These are phyloP conservation scores for Eudyptes chrysolophus DNA, from an alignment of 2,113 vertebrate genomes.

Conservation along the genomic window DNA sequence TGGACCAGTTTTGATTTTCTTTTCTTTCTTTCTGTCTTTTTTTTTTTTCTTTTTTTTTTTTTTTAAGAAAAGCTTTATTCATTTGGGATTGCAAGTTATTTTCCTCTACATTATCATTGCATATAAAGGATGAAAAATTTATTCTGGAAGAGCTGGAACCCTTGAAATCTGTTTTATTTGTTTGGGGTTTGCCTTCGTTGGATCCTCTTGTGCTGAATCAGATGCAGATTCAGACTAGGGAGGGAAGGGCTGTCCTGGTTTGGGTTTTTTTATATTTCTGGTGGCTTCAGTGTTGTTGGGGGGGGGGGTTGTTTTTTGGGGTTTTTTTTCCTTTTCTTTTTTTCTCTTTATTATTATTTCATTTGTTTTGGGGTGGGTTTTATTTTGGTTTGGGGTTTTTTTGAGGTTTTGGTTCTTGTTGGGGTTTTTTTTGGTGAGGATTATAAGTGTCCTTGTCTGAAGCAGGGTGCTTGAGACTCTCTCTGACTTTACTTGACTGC, in stretches of 20 bases:
- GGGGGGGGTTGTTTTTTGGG: fast-evolving
- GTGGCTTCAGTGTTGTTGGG: neutral
- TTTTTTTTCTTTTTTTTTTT: neutral
- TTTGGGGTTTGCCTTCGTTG: neutral
- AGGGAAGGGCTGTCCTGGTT: fast-evolving
- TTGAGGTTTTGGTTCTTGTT: neutral
- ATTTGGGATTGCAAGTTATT: neutral
- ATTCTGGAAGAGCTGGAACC: neutral
- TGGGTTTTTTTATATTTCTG: neutral
- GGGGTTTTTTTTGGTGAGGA: neutral
- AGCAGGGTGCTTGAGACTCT: neutral
- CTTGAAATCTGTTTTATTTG: neutral
- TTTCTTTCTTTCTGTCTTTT: neutral
- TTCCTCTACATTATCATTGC: neutral
- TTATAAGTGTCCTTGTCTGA: neutral
- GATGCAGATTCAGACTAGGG: neutral
- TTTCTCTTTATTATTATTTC: neutral
- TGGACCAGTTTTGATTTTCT: neutral
- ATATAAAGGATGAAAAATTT: neutral
- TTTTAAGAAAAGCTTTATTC: neutral
- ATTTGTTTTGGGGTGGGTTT: neutral
- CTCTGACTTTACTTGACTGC: neutral
- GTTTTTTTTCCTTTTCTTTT: neutral
- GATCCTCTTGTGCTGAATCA: neutral
- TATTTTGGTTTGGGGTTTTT: neutral